Evolutionary conservation across 2,888 invertebrate species (phyloP).

Genomic region (Dasysyrphus albostriatus): DNA sequence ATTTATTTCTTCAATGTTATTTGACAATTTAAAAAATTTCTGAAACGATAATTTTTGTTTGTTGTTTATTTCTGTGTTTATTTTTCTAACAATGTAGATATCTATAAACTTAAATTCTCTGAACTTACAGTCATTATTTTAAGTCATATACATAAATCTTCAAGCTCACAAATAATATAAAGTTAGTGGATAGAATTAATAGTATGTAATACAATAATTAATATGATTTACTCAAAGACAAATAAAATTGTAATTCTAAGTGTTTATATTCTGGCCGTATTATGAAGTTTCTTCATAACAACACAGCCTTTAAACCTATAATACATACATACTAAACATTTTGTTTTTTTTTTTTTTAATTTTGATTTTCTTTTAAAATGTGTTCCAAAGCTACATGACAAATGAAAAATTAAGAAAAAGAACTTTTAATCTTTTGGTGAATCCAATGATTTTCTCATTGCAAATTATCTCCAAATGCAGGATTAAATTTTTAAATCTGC

Average conservation of each 20-base stretch:
- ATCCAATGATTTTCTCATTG: not conserved
- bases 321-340: conserved; percentile 1
- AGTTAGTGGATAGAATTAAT: not conserved
- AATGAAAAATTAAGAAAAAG: not conserved
- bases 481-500: not conserved
- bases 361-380: conserved; percentile 9
- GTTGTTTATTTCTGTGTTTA: conserved; percentile 7
- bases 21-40: not conserved
- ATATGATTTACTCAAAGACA: not conserved
- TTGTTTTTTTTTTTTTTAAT: too few relatives aligned
- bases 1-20: not conserved
- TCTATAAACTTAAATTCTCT: conserved; percentile 18
- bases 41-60: not conserved
- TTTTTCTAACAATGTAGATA: conserved; percentile 17
- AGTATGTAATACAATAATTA: not conserved
- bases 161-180: not conserved
- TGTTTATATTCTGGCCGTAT: not conserved
- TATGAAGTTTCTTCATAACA: conserved; percentile 38
- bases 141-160: not conserved
- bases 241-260: not conserved
- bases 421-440: not conserved
- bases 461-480: not conserved
- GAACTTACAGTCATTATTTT: conserved; percentile 3
- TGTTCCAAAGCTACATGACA: conserved; percentile 5
- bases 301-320: not conserved